Evolutionary conservation across 64 coral and sea anemone species (phyloP).

Genomic region (Stichodactyla helianthus): DNA sequence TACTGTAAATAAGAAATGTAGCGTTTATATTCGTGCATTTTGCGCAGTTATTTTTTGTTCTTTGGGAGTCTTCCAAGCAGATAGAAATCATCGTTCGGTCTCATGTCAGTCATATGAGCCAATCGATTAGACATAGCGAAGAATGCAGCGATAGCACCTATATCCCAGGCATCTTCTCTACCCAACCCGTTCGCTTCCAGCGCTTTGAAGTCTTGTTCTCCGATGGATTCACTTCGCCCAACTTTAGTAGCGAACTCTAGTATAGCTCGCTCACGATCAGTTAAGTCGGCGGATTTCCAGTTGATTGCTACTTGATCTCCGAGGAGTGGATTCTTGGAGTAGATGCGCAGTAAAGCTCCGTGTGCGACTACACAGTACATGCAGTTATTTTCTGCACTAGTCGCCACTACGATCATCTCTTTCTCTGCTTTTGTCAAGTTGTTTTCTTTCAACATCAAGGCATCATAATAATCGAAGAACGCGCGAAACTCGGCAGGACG

Average conservation of each 20-base stretch:
- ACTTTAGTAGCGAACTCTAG: slow-evolving; percentile 83
- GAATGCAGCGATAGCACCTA: slow-evolving; percentile 81
- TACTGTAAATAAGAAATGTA: no score
- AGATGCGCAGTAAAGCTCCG: slow-evolving; percentile 83
- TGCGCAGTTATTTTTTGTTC: slow-evolving; percentile 21
- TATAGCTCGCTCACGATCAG: slow-evolving; percentile 73
- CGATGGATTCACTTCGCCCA: slow-evolving; percentile 61
- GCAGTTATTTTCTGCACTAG: slow-evolving; percentile 89
- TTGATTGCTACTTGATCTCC: slow-evolving; percentile 89
- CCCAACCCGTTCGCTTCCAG: slow-evolving; percentile 65
- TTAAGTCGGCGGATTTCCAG: slow-evolving; percentile 80
- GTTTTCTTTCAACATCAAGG: slow-evolving; percentile 74
- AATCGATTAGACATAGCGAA: slow-evolving; percentile 91
- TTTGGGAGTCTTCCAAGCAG: slow-evolving; percentile 59
- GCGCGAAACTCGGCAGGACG: slow-evolving; percentile 87
- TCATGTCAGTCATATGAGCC: slow-evolving; percentile 78
- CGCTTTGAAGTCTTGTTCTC: slow-evolving; percentile 63
- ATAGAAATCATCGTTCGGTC: slow-evolving; percentile 89
- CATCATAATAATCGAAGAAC: slow-evolving; percentile 78
- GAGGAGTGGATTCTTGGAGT: slow-evolving; percentile 80
- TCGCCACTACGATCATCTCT: slow-evolving; percentile 86
- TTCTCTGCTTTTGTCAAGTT: slow-evolving; percentile 85
- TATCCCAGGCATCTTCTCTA: slow-evolving; percentile 85
- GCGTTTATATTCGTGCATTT: no score
- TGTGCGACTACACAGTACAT: slow-evolving; percentile 91